Percentiles rank a stretch among this genome's conserved stretches.
These are phyloP conservation scores for Leucania comma DNA, from an alignment of 2,888 invertebrate genomes.

Conservation along the genomic window DNA sequence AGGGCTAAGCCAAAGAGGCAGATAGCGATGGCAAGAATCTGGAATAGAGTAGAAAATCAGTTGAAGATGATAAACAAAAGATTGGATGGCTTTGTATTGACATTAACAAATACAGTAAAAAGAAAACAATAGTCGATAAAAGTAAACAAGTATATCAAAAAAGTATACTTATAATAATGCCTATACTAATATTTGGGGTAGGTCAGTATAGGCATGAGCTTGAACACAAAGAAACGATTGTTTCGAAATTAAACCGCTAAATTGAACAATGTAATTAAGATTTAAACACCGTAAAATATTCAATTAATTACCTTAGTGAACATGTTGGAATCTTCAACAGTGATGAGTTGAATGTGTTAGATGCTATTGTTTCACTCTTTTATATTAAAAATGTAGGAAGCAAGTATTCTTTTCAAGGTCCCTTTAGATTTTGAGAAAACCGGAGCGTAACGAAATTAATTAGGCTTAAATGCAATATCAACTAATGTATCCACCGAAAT, in stretches of 20 bases:
- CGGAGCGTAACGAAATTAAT: slow-evolving; percentile 81
- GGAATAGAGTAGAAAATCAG: slow-evolving; percentile 18
- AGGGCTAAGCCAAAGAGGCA: slow-evolving; percentile 75
- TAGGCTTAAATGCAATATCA: slow-evolving; percentile 70
- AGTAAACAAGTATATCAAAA: background rate
- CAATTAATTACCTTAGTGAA: slow-evolving; percentile 80
- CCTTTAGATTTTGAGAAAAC: slow-evolving; percentile 77
- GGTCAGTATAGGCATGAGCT: background rate
- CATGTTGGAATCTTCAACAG: slow-evolving; percentile 78
- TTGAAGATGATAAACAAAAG: background rate
- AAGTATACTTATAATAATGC: background rate
- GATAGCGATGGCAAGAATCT: slow-evolving; percentile 72
- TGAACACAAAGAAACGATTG: background rate
- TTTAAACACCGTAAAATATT: slow-evolving; percentile 51
- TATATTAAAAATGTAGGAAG: slow-evolving; percentile 80
- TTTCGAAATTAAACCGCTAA: slow-evolving; percentile 12
- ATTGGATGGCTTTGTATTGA: too few relatives aligned
- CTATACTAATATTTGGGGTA: background rate
- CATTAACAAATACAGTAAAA: background rate
- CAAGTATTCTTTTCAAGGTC: slow-evolving; percentile 77
- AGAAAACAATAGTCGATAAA: background rate
- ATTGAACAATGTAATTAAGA: slow-evolving; percentile 37
- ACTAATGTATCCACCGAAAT: slow-evolving; percentile 54
- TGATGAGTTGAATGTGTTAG: slow-evolving; percentile 77
- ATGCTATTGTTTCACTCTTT: slow-evolving; percentile 78